phyloP scores from a whole-genome alignment of 2,888 invertebrate species.

The Arge pagana region DNA sequence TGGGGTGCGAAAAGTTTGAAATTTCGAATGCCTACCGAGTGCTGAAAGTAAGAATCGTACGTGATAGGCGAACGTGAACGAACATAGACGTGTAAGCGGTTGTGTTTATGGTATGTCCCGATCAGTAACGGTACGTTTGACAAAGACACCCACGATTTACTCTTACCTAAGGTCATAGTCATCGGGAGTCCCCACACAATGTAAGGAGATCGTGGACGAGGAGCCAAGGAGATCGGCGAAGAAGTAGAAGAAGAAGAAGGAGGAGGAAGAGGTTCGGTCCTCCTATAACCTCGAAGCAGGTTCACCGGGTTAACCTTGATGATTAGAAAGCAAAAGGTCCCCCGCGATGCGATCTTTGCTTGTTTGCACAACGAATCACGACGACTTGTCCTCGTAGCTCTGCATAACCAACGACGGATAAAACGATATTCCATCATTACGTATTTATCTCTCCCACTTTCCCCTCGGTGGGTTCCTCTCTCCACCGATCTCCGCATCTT shows the following conservation, averaged over 20 bases:
- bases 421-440: no score
- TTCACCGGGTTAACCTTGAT: conserved; percentile 54
- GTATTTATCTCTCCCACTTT: no score
- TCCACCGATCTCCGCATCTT: no score
- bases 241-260: background rate
- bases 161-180: conserved; percentile 18
- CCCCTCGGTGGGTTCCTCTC: no score
- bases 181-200: no score
- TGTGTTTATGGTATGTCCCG: conserved; percentile 9
- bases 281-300: conserved; percentile 40
- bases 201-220: no score
- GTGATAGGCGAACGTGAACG: no score
- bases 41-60: no score
- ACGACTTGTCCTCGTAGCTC: conserved; percentile 54
- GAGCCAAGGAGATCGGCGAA: background rate
- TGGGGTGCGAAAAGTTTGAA: no score
- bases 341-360: conserved; percentile 30
- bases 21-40: no score
- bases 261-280: conserved; percentile 12
- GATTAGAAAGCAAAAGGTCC: conserved; percentile 57
- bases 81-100: no score
- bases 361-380: conserved; percentile 44
- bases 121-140: conserved; percentile 19
- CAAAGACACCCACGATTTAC: conserved; percentile 21
- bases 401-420: no score